Evolutionary conservation across 2,888 invertebrate species (phyloP), one percentile per base, ranked within the genome.

Genomic region (Thymelicus lineola): DNA sequence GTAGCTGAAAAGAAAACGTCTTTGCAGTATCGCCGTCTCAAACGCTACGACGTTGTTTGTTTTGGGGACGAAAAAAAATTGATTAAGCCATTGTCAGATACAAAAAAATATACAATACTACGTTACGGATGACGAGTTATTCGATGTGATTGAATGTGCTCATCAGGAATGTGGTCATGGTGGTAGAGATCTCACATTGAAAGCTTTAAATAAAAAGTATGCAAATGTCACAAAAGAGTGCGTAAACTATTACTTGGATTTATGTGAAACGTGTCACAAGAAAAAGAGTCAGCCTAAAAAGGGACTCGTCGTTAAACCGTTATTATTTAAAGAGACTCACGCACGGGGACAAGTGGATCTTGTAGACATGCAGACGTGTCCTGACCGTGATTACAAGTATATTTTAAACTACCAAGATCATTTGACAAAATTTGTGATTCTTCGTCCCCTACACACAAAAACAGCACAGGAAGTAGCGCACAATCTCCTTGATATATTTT

Each of bases 381-480:
- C 60, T 15, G 60, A 60, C 20, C 12, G 60, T 20, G 28, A 45
- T 15, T 60, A 20, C 17, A 60, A 60, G 14, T 61, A n/a, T 61
- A 46, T 48, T 17, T 7, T 61, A n/a, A n/a, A n/a, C 1, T 61
- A 60, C n/a, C 60, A 60, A 20, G 45, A 60, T 20, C 60, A 60
- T 10, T 10, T 59, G 7, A 59, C 58, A 9, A 59, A 59, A 59
- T 38, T 57, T 36, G 15, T 59, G 38, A 1, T 9, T 7, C 15
- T 59, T 6, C 58, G 58, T 14, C 15, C 36, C 10, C 5, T 59
- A 10, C 5, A 7, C 1, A 38, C 17, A 1, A 64, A 64, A 42
- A 10, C 38, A n/a, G 64, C 64, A 7, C 14, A 55, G 6, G 55
- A 64, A 57, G 64, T 64, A 14, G 55, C 42, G 7, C 20, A 64